Percentiles rank a stretch among this genome's conserved stretches.
These are phyloP conservation scores for Arctocebus calabarensis DNA, from an alignment of 2,797 vertebrate species.

Conservation along the genomic window DNA sequence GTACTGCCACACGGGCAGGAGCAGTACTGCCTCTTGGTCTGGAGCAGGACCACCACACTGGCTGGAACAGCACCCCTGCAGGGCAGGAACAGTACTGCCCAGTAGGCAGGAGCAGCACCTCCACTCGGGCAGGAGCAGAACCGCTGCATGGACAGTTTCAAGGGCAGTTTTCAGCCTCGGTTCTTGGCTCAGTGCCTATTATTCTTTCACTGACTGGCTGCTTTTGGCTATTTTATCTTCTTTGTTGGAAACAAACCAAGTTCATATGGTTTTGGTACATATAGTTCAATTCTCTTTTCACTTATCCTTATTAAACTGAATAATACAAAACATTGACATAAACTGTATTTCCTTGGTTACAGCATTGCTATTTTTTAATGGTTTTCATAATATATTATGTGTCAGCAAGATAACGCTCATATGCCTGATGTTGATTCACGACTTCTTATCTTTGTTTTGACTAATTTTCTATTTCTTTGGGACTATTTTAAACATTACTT, in stretches of 20 bases:
- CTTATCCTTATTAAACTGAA: conserved; percentile 25
- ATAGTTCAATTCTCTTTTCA: not conserved
- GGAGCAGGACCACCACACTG: too few species aligned
- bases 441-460: conserved; percentile 39
- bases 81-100: too few species aligned
- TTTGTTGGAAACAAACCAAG: conserved; percentile 27
- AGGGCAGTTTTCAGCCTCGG: too few species aligned
- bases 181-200: too few species aligned
- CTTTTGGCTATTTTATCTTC: not conserved
- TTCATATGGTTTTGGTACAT: not conserved
- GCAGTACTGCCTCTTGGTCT: too few species aligned
- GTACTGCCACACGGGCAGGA: too few species aligned
- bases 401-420: conserved; percentile 14
- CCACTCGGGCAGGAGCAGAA: too few species aligned
- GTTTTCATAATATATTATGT: conserved; percentile 28
- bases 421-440: not conserved
- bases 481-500: conserved; percentile 27
- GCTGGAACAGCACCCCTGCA: too few species aligned
- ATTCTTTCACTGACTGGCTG: too few species aligned
- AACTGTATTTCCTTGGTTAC: not conserved
- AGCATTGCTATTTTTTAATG: not conserved
- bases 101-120: too few species aligned
- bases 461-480: conserved; percentile 37
- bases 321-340: not conserved
- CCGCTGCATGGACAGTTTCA: too few species aligned